Evolutionary conservation across 2,113 vertebrate genomes (phyloP), one percentile per base, ranked within the genome.

Genomic region (Sigmodon hispidus): DNA sequence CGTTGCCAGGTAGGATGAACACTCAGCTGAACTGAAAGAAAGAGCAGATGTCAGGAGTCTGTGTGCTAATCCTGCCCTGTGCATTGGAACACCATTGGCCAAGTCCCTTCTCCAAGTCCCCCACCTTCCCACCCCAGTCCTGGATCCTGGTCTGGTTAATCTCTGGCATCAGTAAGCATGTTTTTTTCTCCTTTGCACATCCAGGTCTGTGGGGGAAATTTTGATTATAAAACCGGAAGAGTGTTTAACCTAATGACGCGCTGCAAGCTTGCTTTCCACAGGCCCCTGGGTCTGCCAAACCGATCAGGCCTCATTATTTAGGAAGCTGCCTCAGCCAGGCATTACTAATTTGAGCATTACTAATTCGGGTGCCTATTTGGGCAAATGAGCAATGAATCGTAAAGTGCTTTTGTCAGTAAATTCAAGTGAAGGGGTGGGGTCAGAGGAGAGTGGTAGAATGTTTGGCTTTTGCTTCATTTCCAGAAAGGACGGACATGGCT

Each of bases 361-460:
- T 98, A 94, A 98, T 98, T 98, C 95, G 81, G 94, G 96, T 97
- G 95, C 96, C 95, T 87, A 89, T 98, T 97, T 96, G 90, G 96
- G 96, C 97, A 98, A 97, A 98, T 98, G 98, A 98, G 98, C 97
- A 98, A 96, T 97, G 98, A 97, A 97, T 97, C 26, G 98, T 89
- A 97, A 98, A 97, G 97, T 96, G 94, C 97, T 97, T 97, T 93
- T 95, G 90, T 95, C 97, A 77, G 93, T 94, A 94, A 73, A 79
- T 87, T 86, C 88, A 75, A 93, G 95, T 13, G 43, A 90, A 81
- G 91, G 45, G 50, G 19, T 40, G 55, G 61, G 76, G 52, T 73
- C 63, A 69, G 96, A 65, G 94, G 80, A 97, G 98, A 97, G 95
- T 96, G 98, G 97, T 88, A 97, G 98, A 97, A 96, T 84, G 85